Evolutionary conservation across 2,113 vertebrate species (phyloP).

Genomic region (Menura novaehollandiae): DNA sequence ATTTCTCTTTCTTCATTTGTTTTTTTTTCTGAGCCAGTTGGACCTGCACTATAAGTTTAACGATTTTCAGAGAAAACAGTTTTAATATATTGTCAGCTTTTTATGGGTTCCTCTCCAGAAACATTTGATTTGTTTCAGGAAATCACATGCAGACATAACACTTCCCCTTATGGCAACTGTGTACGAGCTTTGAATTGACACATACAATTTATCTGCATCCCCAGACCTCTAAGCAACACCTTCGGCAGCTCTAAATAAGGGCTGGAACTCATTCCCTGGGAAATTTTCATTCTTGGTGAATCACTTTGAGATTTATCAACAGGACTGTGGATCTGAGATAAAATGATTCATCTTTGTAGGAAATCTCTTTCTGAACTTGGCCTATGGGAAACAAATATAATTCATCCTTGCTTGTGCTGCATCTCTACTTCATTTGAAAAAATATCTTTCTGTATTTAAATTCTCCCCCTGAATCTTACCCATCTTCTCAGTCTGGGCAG

Average conservation of each 20-base stretch:
- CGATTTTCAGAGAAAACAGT: not conserved
- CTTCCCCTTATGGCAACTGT: not conserved
- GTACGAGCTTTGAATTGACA: not conserved
- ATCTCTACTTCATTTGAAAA: not conserved
- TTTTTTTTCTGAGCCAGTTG: not conserved
- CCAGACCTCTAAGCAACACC: not conserved
- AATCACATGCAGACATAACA: not conserved
- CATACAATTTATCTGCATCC: not conserved
- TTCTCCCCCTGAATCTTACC: not conserved
- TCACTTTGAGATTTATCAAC: constrained; percentile 4
- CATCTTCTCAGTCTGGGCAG: not conserved
- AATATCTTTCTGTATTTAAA: not conserved
- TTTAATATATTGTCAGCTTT: not conserved
- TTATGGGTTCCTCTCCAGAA: not conserved
- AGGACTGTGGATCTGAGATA: not conserved
- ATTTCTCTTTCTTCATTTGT: not conserved
- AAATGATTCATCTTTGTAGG: not conserved
- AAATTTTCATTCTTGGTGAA: not conserved
- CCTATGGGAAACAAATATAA: not conserved
- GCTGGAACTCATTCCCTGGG: not conserved
- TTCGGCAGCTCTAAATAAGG: not conserved
- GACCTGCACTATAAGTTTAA: not conserved
- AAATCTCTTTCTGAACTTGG: not conserved
- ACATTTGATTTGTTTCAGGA: constrained; percentile 9
- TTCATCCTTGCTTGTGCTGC: not conserved